Base-by-base conservation (phyloP, 2,797 vertebrate genomes). In the Lycodopsis pacificus region DNA sequence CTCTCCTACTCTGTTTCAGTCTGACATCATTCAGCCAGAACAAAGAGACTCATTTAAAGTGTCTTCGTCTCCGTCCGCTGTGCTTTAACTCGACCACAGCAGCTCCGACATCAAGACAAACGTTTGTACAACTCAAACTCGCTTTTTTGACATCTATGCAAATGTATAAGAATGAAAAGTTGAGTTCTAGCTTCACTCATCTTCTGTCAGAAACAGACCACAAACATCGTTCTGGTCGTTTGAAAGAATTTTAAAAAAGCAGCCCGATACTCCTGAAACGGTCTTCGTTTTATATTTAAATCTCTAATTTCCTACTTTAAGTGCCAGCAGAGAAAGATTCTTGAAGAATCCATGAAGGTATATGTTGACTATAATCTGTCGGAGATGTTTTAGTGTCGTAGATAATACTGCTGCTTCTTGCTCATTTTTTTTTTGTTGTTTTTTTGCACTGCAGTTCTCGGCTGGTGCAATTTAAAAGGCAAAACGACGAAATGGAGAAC, bases 381-480 rank as follows among this genome's bases (percentile, higher is more conserved):
- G 5, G 44, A 78, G 57, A 70, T 25, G 48, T 59, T 71, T 87
- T 78, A 77, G 59, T 68, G 72, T 80, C 13, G 3, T 46, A 20
- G 34, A 51, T 67, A 82, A 80, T 40, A 8, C 71, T 68, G 75
- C 77, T 87, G 84, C 57, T 70, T 25, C 3, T 61, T 53, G 0
- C 49, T 61, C 3, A 5, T 32, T 17, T 36, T 62, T 36, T 62
- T 9, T 22, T 4, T 12, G 0, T 49, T 1, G 8, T 49, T n/a
- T 51, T 51, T 10, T 51, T 48, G 49, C 2, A 40, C 48, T 69
- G 88, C 76, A 79, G 80, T 12, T 13, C 46, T 80, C 77, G 66
- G 76, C 76, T 71, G 71, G 63, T 65, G 88, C 80, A 84, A 86
- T 80, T 75, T 40, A 76, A 82, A 32, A 32, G 32, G 65, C 75